phyloP scores from a whole-genome alignment of 1,140 invertebrate genomes.

The Calliopsis andreniformis region DNA sequence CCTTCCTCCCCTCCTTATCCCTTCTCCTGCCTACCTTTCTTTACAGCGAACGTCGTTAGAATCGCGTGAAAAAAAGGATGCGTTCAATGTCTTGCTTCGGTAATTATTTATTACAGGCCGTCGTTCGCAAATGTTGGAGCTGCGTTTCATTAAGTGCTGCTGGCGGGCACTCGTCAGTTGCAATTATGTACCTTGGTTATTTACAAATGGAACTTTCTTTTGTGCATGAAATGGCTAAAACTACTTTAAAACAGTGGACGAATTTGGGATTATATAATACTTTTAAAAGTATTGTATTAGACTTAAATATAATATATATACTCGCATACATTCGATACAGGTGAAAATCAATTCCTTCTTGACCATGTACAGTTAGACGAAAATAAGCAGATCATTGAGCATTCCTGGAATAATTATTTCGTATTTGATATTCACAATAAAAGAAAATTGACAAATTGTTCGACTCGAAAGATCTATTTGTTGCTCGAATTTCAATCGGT shows the following conservation, averaged over 20 bases:
- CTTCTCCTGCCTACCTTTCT: background rate
- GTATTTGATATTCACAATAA: background rate
- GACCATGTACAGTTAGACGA: background rate
- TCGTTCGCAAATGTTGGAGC: constrained; percentile 9
- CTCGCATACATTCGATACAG: background rate
- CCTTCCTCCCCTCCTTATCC: background rate
- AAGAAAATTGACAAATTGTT: background rate
- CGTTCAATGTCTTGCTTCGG: constrained; percentile 37
- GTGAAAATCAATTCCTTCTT: background rate
- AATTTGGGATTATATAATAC: no score
- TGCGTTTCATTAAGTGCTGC: constrained; percentile 10
- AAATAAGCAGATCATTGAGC: background rate
- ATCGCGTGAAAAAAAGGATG: constrained; percentile 35
- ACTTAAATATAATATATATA: no score
- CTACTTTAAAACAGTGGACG: no score
- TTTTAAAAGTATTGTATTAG: no score
- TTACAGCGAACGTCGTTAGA: constrained; percentile 16
- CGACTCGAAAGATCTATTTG: no score
- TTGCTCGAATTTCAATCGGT: background rate
- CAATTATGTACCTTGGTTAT: background rate
- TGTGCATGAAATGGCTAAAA: no score
- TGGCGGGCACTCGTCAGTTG: background rate
- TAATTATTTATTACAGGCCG: constrained; percentile 41
- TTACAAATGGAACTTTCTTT: background rate
- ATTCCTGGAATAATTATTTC: background rate